A percentile compares a stretch with the other conserved stretches of the same genome.
Evolutionary conservation across 2,797 vertebrate species (phyloP).

Genomic region (Mallotus villosus): DNA sequence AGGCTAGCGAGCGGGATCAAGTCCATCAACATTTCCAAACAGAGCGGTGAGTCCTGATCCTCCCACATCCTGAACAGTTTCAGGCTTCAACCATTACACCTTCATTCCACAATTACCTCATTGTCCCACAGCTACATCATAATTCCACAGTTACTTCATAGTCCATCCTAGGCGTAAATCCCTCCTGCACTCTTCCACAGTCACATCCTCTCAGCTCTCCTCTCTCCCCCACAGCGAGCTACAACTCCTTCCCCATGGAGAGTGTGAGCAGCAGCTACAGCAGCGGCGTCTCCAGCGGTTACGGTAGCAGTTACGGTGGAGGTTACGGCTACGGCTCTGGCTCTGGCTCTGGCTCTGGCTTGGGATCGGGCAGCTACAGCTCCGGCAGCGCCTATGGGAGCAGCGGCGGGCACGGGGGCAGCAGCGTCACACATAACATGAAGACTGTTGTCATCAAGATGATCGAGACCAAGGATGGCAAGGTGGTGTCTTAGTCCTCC

Average conservation of each 20-base stretch:
- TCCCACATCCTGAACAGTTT: background rate
- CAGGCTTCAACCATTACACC: too few relatives aligned
- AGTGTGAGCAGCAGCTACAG: constrained; percentile 66
- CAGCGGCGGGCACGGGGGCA: constrained; percentile 54
- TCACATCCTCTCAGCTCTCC: background rate
- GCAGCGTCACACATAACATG: constrained; percentile 66
- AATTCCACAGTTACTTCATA: too few relatives aligned
- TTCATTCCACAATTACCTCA: too few relatives aligned
- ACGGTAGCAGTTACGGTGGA: constrained; percentile 24
- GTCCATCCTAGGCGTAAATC: too few relatives aligned
- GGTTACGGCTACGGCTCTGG: constrained; percentile 30
- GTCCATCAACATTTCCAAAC: constrained; percentile 81
- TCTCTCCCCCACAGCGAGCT: constrained; percentile 64
- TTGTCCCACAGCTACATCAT: too few relatives aligned
- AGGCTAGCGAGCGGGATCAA: constrained; percentile 75
- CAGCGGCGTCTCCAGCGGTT: constrained; percentile 49
- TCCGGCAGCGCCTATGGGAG: constrained; percentile 39
- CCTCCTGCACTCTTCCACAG: background rate
- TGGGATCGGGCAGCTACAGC: constrained; percentile 43
- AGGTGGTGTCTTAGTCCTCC: constrained; percentile 80
- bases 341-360: constrained; percentile 36
- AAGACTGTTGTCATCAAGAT: constrained; percentile 83
- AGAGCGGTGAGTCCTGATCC: constrained; percentile 71
- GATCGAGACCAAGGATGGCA: constrained; percentile 82
- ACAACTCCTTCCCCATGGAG: constrained; percentile 64